Evolutionary conservation across 2,113 vertebrate species (phyloP), one percentile per base, ranked within the genome.

Genomic region (Hemiscyllium ocellatum): DNA sequence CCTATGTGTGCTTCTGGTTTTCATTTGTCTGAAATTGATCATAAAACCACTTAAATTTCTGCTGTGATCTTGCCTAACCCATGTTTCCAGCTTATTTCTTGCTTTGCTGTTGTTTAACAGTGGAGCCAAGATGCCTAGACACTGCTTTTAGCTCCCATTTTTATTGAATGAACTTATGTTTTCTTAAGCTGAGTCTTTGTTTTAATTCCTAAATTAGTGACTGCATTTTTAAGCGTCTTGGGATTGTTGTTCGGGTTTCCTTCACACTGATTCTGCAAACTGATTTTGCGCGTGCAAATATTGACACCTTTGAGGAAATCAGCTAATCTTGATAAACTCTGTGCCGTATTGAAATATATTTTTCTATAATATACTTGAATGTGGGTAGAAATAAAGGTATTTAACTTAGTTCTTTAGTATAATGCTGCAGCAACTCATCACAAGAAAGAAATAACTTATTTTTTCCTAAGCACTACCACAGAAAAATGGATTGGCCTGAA

Each of bases 361-460:
- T 95, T 95, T 95, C 69, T 95, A 95, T 52, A 52, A 95, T 70
- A 37, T 94, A 94, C 91, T 94, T 94, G 93, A 94, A 94, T 72
- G 94, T 95, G 47, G 68, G 68, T 95, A 4, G 94, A 42, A 72
- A 95, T 95, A 52, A 95, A 95, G 69, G 24, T 72, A 70, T 94
- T 94, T 94, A 94, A 94, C 91, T 69, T 94, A 47, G 26, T 94
- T 26, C 65, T 94, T 70, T 68, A 94, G 47, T 94, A n/a, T 72
- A 69, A 24, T 47, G 24, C 37, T 72, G 68, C 68, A 95, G 42
- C 94, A 95, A 19, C 66, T 95, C 42, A 76, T 95, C 47, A 72
- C 42, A 76, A 47, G 66, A n/a, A 95, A 95, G 29, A 95, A 69
- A 72, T 83, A 70, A 70, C 47, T 47, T 72, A 76, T 70, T 68